Evolutionary conservation across 2,113 vertebrate species (phyloP).

Genomic region (Chlamydotis undulata): DNA sequence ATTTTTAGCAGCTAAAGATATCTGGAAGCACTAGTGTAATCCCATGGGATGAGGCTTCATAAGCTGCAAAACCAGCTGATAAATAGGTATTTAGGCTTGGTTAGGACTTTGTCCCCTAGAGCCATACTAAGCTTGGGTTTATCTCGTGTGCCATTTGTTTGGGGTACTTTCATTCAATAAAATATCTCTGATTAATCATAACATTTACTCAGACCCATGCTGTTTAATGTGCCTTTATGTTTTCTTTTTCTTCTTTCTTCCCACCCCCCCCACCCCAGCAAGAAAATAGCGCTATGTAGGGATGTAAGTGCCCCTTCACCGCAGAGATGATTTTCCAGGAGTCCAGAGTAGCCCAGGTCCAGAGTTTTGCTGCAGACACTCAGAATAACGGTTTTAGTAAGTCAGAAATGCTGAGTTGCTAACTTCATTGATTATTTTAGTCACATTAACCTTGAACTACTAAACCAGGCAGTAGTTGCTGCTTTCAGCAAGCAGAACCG

Average conservation of each 20-base stretch:
- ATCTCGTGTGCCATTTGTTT: constrained; percentile 22
- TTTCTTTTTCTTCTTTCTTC: background rate
- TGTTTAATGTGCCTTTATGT: background rate
- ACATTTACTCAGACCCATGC: background rate
- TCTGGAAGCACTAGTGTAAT: background rate
- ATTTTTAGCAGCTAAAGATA: background rate
- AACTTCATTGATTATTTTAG: constrained; percentile 48
- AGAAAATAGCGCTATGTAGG: background rate
- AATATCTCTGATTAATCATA: constrained; percentile 15
- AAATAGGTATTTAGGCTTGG: background rate
- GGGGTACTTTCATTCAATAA: constrained; percentile 41
- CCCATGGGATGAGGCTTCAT: background rate
- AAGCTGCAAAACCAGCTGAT: constrained; percentile 1
- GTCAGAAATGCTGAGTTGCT: background rate
- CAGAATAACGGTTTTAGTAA: background rate
- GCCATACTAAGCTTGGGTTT: constrained; percentile 1
- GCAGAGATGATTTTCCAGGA: background rate
- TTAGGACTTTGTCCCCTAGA: background rate
- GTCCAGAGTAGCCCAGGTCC: background rate
- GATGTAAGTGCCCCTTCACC: background rate
- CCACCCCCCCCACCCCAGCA: background rate
- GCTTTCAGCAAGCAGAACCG: background rate
- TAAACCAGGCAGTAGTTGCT: background rate
- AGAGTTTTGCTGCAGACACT: background rate
- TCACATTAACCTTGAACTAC: constrained; percentile 50